These are phyloP conservation scores for Drosophila villosipedis DNA, from an alignment of 2,888 invertebrate species.

Conservation along the genomic window DNA sequence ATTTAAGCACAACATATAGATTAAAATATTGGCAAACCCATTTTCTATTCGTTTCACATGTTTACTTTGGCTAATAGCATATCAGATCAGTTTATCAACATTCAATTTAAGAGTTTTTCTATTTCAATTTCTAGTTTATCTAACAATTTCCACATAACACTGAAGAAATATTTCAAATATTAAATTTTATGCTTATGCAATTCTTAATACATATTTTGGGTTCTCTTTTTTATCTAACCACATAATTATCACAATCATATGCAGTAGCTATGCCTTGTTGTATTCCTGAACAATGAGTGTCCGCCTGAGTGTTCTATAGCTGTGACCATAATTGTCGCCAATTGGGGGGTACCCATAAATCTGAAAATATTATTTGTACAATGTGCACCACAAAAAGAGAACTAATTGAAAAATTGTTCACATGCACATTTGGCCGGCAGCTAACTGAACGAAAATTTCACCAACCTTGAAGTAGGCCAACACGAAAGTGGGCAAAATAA, in stretches of 20 bases:
- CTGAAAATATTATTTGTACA: constrained; percentile 19
- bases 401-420: constrained; percentile 71
- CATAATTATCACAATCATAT: neutral
- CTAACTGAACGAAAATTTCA: neutral
- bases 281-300: constrained; percentile 2
- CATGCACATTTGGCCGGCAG: constrained; percentile 61
- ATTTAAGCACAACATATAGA: too few species aligned
- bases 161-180: too few species aligned
- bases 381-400: constrained; percentile 18
- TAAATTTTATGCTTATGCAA: too few species aligned
- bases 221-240: too few species aligned
- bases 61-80: too few species aligned
- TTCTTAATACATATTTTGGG: too few species aligned
- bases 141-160: too few species aligned
- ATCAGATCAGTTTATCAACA: too few species aligned
- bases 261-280: neutral
- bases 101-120: too few species aligned
- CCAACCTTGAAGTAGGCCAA: constrained; percentile 6
- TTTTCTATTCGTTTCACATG: too few species aligned
- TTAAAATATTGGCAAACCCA: too few species aligned
- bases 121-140: too few species aligned
- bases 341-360: constrained; percentile 16
- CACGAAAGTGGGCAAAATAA: constrained; percentile 19
- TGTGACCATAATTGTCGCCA: constrained; percentile 20
- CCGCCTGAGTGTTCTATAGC: constrained; percentile 1